Evolutionary conservation across 2,797 vertebrate genomes (phyloP).

Genomic region (Amblyraja radiata): DNA sequence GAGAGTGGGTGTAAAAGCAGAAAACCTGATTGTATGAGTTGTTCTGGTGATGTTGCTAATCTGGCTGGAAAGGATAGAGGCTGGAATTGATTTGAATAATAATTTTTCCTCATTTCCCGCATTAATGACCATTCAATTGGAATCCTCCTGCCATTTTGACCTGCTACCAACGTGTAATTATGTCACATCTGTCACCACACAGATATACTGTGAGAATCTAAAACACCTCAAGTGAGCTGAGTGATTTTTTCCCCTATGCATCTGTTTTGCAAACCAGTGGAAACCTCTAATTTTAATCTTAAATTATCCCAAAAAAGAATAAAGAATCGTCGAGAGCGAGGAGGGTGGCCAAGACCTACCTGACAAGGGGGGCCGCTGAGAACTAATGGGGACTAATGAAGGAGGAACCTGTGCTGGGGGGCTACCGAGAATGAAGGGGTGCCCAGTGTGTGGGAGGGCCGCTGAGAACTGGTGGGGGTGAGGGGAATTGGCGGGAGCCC

Average conservation of each 20-base stretch:
- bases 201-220: neutral
- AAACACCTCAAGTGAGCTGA: too few relatives aligned
- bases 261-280: neutral
- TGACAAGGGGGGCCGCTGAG: too few relatives aligned
- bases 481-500: too few relatives aligned
- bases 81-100: neutral
- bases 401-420: too few relatives aligned
- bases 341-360: too few relatives aligned
- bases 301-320: neutral
- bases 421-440: too few relatives aligned
- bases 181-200: too few relatives aligned
- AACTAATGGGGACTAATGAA: too few relatives aligned
- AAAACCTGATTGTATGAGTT: neutral
- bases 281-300: neutral
- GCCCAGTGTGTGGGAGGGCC: too few relatives aligned
- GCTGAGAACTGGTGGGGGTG: too few relatives aligned
- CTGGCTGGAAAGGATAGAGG: neutral
- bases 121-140: neutral
- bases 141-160: constrained; percentile 8
- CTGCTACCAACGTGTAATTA: neutral
- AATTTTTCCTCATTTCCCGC: neutral
- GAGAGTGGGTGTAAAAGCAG: neutral
- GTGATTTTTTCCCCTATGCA: neutral
- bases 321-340: too few relatives aligned
- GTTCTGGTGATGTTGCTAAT: neutral